These are phyloP conservation scores for Colius striatus DNA, from an alignment of 2,113 vertebrate genomes.

Conservation along the genomic window DNA sequence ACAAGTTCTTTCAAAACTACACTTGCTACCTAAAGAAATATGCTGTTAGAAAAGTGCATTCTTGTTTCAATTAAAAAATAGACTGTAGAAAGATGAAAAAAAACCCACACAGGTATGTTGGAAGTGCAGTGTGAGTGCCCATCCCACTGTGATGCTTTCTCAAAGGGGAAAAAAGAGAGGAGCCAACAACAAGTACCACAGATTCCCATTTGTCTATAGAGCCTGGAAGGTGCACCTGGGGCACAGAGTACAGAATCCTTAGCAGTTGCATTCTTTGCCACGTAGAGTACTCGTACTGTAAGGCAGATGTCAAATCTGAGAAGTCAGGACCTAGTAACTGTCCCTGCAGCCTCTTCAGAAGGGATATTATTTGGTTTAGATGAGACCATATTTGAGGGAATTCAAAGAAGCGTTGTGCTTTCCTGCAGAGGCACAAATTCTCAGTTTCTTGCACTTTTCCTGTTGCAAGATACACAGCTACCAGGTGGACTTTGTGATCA, in stretches of 20 bases:
- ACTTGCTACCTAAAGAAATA: neutral
- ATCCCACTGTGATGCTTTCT: neutral
- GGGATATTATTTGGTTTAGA: neutral
- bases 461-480: neutral
- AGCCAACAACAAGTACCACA: neutral
- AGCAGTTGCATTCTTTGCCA: neutral
- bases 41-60: neutral
- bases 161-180: neutral
- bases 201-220: neutral
- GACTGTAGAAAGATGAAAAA: neutral
- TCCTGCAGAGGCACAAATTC: neutral
- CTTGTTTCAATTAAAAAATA: neutral
- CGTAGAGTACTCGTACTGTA: rapidly evolving
- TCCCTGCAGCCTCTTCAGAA: neutral
- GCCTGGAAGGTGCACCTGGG: neutral
- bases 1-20: neutral
- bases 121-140: neutral
- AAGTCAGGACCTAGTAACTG: neutral
- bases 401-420: neutral
- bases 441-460: neutral
- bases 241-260: neutral
- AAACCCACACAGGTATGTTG: neutral
- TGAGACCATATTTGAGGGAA: neutral
- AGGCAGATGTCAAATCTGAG: rapidly evolving
- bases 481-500: neutral